Conservation (phyloP, 2,113 vertebrate species). For the Zapornia atra region DNA sequence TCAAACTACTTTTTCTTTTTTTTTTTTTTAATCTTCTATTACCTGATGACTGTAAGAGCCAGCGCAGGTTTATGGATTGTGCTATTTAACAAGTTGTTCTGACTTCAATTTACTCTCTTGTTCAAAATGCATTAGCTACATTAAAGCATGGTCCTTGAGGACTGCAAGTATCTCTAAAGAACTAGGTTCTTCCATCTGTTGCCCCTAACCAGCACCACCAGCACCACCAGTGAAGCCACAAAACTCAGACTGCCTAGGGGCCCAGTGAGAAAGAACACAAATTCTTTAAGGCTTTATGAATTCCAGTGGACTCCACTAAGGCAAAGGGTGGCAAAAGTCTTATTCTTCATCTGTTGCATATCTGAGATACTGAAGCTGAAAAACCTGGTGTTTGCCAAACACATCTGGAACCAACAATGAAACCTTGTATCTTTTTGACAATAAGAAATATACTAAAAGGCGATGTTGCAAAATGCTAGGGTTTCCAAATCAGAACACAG, state of each 20-base stretch:
- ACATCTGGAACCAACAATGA: not conserved
- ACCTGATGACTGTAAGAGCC: not conserved
- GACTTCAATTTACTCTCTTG: not conserved
- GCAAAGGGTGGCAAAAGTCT: not conserved
- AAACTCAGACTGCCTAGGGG: not conserved
- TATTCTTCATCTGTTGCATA: not conserved
- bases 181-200: not conserved
- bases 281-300: not conserved
- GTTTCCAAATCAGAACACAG: not conserved
- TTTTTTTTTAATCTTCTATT: not conserved
- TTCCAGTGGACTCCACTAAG: not conserved
- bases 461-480: not conserved
- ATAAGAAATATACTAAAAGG: not conserved
- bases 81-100: not conserved
- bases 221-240: not conserved
- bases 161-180: not conserved
- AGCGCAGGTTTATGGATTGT: not conserved
- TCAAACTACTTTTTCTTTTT: not conserved
- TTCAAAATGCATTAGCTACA: not conserved
- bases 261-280: not conserved
- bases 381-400: not conserved
- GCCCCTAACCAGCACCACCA: not conserved
- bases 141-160: not conserved
- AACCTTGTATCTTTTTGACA: not conserved
- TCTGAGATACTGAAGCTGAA: not conserved